Conservation (phyloP, 2,797 vertebrate species). For the Melanotaenia trifasciata region DNA sequence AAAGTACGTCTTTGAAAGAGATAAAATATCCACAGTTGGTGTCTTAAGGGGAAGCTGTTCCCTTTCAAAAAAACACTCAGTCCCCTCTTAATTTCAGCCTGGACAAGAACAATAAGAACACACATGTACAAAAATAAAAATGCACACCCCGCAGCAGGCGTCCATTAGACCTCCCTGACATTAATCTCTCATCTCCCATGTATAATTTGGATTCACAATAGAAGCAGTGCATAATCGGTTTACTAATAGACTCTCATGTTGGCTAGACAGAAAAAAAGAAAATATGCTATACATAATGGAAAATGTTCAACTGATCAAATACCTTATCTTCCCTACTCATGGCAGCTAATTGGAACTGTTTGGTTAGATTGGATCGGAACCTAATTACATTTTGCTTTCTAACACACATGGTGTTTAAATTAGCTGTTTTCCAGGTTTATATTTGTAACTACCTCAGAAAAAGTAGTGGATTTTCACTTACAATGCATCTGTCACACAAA, state of each 20-base stretch:
- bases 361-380: conserved; percentile 46
- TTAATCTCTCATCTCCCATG: conserved; percentile 34
- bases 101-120: not conserved
- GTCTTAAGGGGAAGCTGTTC: too few species aligned
- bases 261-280: conserved; percentile 21
- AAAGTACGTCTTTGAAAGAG: too few species aligned
- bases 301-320: conserved; percentile 39
- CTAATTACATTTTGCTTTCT: conserved; percentile 47
- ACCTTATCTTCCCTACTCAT: conserved; percentile 7
- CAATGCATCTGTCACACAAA: conserved; percentile 37
- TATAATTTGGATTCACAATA: conserved; percentile 40
- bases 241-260: conserved; percentile 40
- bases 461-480: conserved; percentile 31
- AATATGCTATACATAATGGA: conserved; percentile 20
- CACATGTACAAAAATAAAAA: conserved; percentile 2
- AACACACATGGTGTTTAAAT: conserved; percentile 52
- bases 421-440: conserved; percentile 29
- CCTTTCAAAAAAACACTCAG: too few species aligned
- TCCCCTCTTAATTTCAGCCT: too few species aligned
- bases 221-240: conserved; percentile 17
- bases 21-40: too few species aligned
- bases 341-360: conserved; percentile 22
- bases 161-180: conserved; percentile 27
- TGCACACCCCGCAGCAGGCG: not conserved
- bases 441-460: conserved; percentile 30